Conservation (phyloP, 2,888 invertebrate genomes). For the Rhopalosiphum nymphaeae region DNA sequence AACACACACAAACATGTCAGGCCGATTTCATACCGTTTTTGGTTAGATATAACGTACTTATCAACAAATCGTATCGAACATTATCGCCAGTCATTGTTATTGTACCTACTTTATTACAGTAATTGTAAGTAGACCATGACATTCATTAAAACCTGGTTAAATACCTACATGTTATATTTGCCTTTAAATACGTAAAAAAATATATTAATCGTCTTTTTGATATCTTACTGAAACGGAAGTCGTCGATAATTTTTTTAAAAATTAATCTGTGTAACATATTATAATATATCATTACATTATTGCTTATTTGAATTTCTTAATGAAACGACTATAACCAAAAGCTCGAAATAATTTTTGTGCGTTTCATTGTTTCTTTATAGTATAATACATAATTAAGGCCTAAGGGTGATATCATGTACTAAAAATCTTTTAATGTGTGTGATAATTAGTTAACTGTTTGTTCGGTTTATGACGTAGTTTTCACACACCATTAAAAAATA, state of each 20-base stretch:
- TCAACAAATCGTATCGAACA: background rate
- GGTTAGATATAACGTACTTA: background rate
- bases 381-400: background rate
- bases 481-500: background rate
- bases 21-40: background rate
- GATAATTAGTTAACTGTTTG: background rate
- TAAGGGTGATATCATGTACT: background rate
- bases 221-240: background rate
- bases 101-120: background rate
- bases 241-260: background rate
- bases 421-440: background rate
- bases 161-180: background rate
- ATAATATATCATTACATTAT: background rate
- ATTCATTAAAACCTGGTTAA: background rate
- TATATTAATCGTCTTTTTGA: background rate
- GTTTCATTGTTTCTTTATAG: background rate
- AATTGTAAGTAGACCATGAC: background rate
- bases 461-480: background rate
- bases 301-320: background rate
- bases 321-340: background rate
- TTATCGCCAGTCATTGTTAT: background rate
- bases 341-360: background rate
- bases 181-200: background rate
- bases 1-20: background rate
- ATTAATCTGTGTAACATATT: background rate